phyloP scores from a whole-genome alignment of 1,140 invertebrate species.

The Zaprionus taronus region DNA sequence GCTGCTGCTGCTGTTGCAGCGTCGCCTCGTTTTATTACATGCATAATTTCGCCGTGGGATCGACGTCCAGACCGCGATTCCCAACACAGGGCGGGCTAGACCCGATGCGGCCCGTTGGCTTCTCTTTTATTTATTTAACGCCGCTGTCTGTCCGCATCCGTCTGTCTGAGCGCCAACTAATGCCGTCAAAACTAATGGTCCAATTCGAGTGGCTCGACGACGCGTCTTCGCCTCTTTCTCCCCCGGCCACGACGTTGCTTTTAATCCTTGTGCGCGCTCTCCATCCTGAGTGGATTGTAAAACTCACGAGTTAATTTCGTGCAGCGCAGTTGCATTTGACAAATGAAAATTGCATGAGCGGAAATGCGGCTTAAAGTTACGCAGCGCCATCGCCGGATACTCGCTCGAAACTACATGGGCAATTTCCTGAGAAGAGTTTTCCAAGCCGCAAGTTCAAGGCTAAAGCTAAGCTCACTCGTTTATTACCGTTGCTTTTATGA shows the following conservation, averaged over 20 bases:
- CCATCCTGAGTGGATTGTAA: constrained; percentile 64
- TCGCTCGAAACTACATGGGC: constrained; percentile 25
- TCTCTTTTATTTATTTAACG: constrained; percentile 70
- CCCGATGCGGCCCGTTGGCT: constrained; percentile 39
- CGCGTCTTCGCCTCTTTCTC: constrained; percentile 21
- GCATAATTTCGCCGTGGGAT: constrained; percentile 73
- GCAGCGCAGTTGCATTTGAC: constrained; percentile 66
- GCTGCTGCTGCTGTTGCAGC: constrained; percentile 51
- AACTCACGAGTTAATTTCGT: constrained; percentile 76
- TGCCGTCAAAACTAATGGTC: constrained; percentile 84
- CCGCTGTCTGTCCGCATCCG: constrained; percentile 32
- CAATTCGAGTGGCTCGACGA: constrained; percentile 80
- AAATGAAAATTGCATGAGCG: constrained; percentile 82
- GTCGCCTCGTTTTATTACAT: constrained; percentile 79
- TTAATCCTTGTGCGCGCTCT: constrained; percentile 50
- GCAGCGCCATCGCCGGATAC: constrained; percentile 55
- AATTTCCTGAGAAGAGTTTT: constrained; percentile 57
- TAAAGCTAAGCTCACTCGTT: constrained; percentile 41
- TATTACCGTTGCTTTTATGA: constrained; percentile 39
- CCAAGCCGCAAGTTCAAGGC: constrained; percentile 58
- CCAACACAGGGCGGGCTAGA: constrained; percentile 21
- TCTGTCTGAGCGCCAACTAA: constrained; percentile 69
- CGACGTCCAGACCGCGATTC: constrained; percentile 27
- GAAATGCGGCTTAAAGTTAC: constrained; percentile 78
- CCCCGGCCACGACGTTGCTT: constrained; percentile 28